Base-by-base conservation (phyloP, 2,888 invertebrate species). In the Entomobrya proxima region DNA sequence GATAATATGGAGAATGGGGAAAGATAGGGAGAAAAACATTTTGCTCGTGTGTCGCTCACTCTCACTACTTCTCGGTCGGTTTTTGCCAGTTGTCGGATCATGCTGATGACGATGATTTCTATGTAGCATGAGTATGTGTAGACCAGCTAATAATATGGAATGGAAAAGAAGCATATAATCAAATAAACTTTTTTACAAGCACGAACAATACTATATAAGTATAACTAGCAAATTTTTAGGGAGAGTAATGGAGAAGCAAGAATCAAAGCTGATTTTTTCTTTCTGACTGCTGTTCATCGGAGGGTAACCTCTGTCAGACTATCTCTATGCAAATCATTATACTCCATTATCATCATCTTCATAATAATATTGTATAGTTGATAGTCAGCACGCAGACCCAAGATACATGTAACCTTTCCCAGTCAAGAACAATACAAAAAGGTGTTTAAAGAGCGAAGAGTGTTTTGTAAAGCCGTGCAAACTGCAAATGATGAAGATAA, bases 61-160 rank as follows among this genome's bases (percentile, higher is more conserved):
- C 21, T 40, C 40, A 18, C 40, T 40, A 18, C 37, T 67, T 67
- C 24, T 72, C 72, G 27, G 44, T 44, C 13, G 40, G 47, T 72
- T 72, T 72, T 72, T 72, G 72, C 72, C 72, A 72, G 72, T 72
- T n/a, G 72, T 72, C 72, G 72, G 72, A 61, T 15, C 32, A 11
- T 40, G 44, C 13, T 11, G 44, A 52, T 6, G 52, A 44, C 13
- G 72, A 44, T 72, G 72, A 72, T 72, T 44, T 44, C 32, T 15
- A 47, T 24, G 24, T 21, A n/a, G 32, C n/a, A 32, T 30, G 13
- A 32, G 27, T 32, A 18, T 37, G n/a, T 35, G 6, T 2, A 35
- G 32, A 11, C 37, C 35, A 37, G 35, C 64, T 35, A 37, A 18
- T n/a, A 32, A 6, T 7, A 18, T 64, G 15, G 15, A 7, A 64